A percentile compares a stretch with the other conserved stretches of the same genome.
Conservation (phyloP, 2,888 invertebrate species). For the Parascotia fuliginaria region DNA sequence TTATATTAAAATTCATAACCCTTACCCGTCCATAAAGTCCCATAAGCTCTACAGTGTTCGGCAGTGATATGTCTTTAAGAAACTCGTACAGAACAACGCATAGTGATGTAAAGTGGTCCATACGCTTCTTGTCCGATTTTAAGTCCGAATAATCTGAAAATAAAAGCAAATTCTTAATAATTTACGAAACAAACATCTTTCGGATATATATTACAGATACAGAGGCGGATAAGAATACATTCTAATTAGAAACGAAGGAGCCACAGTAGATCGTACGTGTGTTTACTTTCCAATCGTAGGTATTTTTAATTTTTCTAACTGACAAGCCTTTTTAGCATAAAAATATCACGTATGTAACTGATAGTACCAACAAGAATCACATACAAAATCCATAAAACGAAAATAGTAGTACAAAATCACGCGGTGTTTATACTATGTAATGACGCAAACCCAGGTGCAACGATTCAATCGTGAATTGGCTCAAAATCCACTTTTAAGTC, state of each 20-base stretch:
- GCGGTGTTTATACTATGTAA: not conserved
- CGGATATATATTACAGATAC: too few relatives aligned
- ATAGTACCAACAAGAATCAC: not conserved
- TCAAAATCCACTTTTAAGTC: not conserved
- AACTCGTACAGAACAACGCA: constrained; percentile 90
- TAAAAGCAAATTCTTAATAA: not conserved
- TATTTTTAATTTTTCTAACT: too few relatives aligned
- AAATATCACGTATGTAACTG: too few relatives aligned
- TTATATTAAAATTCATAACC: constrained; percentile 52
- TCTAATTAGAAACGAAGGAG: too few relatives aligned
- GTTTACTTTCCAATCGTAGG: too few relatives aligned
- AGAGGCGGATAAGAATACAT: too few relatives aligned
- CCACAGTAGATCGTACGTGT: too few relatives aligned
- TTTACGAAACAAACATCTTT: not conserved
- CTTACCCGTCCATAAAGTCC: constrained; percentile 95
- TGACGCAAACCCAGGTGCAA: constrained; percentile 26
- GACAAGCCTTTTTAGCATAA: too few relatives aligned
- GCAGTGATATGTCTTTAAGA: constrained; percentile 89
- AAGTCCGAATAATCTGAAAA: constrained; percentile 92
- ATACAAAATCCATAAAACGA: not conserved
- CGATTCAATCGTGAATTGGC: constrained; percentile 23
- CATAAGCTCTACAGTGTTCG: constrained; percentile 91
- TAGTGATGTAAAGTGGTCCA: constrained; percentile 92
- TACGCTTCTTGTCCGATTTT: constrained; percentile 89
- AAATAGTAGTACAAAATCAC: not conserved